Percentiles rank a stretch among this genome's conserved stretches.
Evolutionary conservation across 2,797 vertebrate species (phyloP).

Genomic region (Huso huso): DNA sequence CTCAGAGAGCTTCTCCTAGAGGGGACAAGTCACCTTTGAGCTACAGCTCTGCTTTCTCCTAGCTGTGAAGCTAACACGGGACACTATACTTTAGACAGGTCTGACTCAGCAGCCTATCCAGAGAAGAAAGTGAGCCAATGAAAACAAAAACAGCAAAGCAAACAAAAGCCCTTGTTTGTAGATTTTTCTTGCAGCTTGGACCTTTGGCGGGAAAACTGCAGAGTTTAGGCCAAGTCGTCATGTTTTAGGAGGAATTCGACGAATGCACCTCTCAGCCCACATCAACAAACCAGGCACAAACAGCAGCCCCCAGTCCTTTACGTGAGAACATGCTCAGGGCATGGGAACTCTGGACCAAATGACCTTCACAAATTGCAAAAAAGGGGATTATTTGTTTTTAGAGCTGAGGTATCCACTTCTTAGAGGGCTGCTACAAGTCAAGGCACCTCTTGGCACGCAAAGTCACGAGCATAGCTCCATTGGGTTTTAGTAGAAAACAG

Average conservation of each 20-base stretch:
- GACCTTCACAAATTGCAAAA: conserved; percentile 24
- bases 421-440: conserved; percentile 11
- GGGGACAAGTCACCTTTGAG: conserved; percentile 20
- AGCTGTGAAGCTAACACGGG: not conserved
- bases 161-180: conserved; percentile 2
- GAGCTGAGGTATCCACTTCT: conserved; percentile 11
- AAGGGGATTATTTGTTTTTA: conserved; percentile 6
- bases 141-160: conserved; percentile 9
- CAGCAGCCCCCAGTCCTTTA: not conserved
- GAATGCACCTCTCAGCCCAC: conserved; percentile 2
- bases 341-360: conserved; percentile 7
- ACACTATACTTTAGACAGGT: too few species aligned
- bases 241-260: conserved; percentile 15
- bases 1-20: conserved; percentile 12
- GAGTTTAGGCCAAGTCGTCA: conserved; percentile 4
- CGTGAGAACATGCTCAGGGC: not conserved
- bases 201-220: not conserved
- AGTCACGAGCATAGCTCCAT: not conserved
- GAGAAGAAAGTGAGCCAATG: conserved; percentile 6
- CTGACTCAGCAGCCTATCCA: too few species aligned
- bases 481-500: not conserved
- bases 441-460: conserved; percentile 12
- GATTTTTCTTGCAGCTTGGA: conserved; percentile 3
- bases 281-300: not conserved
- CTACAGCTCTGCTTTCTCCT: conserved; percentile 8